Evolutionary conservation across 1,140 invertebrate species (phyloP).

Genomic region (Cyphomyrmex costatus): DNA sequence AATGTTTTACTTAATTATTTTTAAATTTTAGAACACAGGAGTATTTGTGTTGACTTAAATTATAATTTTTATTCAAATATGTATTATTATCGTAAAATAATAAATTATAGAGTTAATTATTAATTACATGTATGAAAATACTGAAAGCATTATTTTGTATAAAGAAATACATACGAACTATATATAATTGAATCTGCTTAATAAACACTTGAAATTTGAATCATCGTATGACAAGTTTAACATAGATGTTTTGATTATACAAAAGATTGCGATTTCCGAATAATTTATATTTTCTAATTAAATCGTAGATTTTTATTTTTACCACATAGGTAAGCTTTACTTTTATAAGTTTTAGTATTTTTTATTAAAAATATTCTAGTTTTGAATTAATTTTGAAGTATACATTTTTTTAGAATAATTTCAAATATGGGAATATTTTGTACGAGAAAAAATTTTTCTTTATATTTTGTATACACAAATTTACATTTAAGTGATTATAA

Average conservation of each 20-base stretch:
- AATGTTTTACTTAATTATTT: constrained; percentile 3
- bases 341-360: not conserved
- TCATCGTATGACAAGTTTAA: not conserved
- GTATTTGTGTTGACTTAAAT: not conserved
- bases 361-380: not conserved
- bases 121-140: not conserved
- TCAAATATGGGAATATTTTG: constrained; percentile 10
- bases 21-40: not conserved
- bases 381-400: not conserved
- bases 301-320: not conserved
- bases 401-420: constrained; percentile 2
- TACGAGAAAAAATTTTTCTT: not conserved
- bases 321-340: not conserved
- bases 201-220: not conserved
- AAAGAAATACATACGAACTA: not conserved
- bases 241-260: not conserved
- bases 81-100: not conserved
- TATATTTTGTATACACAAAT: constrained; percentile 8
- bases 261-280: not conserved
- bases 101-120: constrained; percentile 6
- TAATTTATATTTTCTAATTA: not conserved
- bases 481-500: not conserved
- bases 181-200: constrained; percentile 11
- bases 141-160: not conserved
- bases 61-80: constrained; percentile 4